These are phyloP conservation scores for Dorcus parallelipipedus DNA, from an alignment of 2,888 invertebrate genomes.

Conservation along the genomic window DNA sequence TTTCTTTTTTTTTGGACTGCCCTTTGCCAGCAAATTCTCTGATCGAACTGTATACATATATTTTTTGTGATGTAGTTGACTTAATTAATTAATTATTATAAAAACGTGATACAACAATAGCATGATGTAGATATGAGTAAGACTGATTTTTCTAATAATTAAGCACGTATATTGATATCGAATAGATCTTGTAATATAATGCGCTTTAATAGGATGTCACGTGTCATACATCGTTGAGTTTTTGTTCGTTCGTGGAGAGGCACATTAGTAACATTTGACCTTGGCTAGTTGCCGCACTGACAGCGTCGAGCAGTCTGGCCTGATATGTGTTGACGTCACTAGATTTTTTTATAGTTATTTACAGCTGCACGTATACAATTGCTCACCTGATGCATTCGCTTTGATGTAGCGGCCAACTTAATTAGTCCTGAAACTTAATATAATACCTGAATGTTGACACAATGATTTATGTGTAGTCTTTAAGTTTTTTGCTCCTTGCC, in stretches of 20 bases:
- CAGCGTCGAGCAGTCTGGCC: conserved; percentile 32
- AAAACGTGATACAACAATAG: too few relatives aligned
- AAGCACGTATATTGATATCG: too few relatives aligned
- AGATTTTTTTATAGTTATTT: conserved; percentile 12
- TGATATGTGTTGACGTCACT: conserved; percentile 23
- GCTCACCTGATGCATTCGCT: conserved; percentile 21
- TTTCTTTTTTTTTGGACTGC: too few relatives aligned
- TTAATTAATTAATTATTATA: too few relatives aligned
- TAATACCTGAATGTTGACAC: conserved; percentile 3
- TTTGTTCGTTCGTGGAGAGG: conserved; percentile 10
- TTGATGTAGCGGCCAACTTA: conserved; percentile 28
- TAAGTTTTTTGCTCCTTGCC: neutral
- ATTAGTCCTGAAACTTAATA: conserved; percentile 19
- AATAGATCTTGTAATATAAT: too few relatives aligned
- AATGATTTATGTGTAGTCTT: conserved; percentile 3
- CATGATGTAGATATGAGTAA: too few relatives aligned
- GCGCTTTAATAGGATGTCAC: neutral
- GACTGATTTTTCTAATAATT: too few relatives aligned
- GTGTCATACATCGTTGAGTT: neutral
- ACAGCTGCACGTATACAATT: conserved; percentile 22
- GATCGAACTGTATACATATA: too few relatives aligned
- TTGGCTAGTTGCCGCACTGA: conserved; percentile 28
- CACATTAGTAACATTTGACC: conserved; percentile 31
- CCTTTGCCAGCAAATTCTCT: too few relatives aligned
- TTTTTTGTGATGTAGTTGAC: too few relatives aligned